Conservation (phyloP, 2,797 vertebrate species). For the Enteromius thamalakanensis region DNA sequence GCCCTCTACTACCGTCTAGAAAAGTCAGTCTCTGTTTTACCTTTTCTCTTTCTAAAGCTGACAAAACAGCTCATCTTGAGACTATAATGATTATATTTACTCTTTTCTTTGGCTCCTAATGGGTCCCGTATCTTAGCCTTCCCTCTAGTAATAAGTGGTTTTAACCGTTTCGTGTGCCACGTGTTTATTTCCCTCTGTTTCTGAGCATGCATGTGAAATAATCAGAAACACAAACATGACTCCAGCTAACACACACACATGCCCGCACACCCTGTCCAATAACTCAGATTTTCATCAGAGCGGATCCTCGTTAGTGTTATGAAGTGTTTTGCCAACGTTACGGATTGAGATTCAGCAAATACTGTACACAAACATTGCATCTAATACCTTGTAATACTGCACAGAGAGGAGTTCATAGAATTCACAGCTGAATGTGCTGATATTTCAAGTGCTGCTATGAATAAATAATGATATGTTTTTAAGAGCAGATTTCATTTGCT, state of each 20-base stretch:
- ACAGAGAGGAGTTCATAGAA: neutral
- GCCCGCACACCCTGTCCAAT: neutral
- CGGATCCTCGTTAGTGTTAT: neutral
- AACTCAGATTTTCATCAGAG: neutral
- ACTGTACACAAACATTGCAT: slow-evolving; percentile 25
- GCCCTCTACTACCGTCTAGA: slow-evolving; percentile 87
- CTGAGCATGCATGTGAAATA: neutral
- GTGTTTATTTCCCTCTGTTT: neutral
- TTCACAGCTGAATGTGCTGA: neutral
- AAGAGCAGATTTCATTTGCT: neutral
- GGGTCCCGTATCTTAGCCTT: neutral
- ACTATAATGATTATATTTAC: neutral
- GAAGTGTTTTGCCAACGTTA: slow-evolving; percentile 35
- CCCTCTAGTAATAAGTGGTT: neutral
- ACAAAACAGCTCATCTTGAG: neutral
- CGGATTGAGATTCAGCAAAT: neutral
- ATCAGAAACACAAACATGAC: neutral
- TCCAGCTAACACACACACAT: neutral
- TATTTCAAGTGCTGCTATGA: neutral
- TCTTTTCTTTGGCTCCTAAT: neutral
- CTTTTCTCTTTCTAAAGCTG: neutral
- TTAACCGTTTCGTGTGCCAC: neutral
- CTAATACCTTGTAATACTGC: neutral
- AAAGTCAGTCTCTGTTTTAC: slow-evolving; percentile 74
- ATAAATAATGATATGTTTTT: neutral